Evolutionary conservation across 1,140 invertebrate genomes (phyloP), one percentile per base, ranked within the genome.

Genomic region (Amphibalanus amphitrite): DNA sequence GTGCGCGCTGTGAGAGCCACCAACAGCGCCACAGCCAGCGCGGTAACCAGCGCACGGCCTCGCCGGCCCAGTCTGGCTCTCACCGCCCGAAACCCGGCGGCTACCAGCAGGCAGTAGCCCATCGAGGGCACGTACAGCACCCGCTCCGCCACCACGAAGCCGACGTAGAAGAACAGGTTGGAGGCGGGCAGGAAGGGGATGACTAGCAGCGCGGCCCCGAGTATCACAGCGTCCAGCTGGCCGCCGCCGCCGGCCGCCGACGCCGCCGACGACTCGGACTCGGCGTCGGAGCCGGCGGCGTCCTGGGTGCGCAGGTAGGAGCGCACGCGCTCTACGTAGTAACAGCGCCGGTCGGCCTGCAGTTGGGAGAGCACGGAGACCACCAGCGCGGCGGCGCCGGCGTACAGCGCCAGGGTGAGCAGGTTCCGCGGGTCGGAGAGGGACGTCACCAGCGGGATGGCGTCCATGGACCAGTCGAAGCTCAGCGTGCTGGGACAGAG

Each of bases 401-500:
- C 78, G 78, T 94, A 96, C 72, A 95, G 88, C 20, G 85, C 79
- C 15, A 88, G 75, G 0, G 89, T 86, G 65, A 86, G 81, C 8
- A 90, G 77, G 78, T 93, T 94, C 69, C 93, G 82, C 0, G 84
- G 78, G 80, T 97, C 93, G 71, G 84, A 82, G 6, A 91, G 69
- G 8, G 85, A 84, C 0, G 84, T 86, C 72, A 97, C 85, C 70
- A 90, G 83, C 0, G 92, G 90, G 74, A 97, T 87, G 0, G 93
- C 87, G 75, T 93, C 92, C 93, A 96, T 96, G 4, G 92, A 93
- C 93, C 93, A 97, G 78, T 97, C 93, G 79, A 95, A 96, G 78
- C 92, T 93, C 33, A 97, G 81, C 69, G 86, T 86, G 74, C 85
- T 85, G 15, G 93, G 93, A 76, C 86, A 91, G 1, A 95, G 77